Percentiles rank a stretch among this genome's conserved stretches.
Conservation (phyloP, 2,797 vertebrate species). For the Podarcis siculus region DNA sequence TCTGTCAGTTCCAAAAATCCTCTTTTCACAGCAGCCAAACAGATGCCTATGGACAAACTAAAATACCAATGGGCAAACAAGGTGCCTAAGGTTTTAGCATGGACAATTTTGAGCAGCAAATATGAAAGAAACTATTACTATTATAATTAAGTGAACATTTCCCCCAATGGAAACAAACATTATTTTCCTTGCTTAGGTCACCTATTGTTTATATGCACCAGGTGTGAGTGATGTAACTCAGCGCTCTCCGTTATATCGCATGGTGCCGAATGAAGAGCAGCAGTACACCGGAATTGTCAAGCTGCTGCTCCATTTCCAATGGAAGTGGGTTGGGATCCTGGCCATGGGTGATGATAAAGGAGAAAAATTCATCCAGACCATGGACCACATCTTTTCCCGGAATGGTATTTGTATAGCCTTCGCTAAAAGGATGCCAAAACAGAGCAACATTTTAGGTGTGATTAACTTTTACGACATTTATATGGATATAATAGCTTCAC, state of each 20-base stretch:
- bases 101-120: neutral
- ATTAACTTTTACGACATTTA: neutral
- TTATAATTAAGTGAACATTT: neutral
- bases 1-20: too few species aligned
- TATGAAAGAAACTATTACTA: neutral
- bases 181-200: neutral
- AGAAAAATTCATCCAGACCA: neutral
- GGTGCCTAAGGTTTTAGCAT: too few species aligned
- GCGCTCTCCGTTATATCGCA: neutral
- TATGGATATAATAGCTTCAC: neutral
- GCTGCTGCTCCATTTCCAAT: neutral
- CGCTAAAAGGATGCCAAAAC: neutral
- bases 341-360: neutral
- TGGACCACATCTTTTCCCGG: neutral
- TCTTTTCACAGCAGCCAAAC: neutral
- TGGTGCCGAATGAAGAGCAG: neutral
- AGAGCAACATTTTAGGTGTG: neutral
- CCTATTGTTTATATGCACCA: neutral
- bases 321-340: slow-evolving; percentile 20
- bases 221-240: neutral
- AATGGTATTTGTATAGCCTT: neutral
- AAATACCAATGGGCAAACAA: too few species aligned
- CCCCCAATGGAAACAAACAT: too few species aligned
- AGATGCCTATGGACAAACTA: neutral
- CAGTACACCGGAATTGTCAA: neutral